A percentile compares a stretch with the other conserved stretches of the same genome.
Conservation (phyloP, 2,113 vertebrate species). For the Sorex araneus region DNA sequence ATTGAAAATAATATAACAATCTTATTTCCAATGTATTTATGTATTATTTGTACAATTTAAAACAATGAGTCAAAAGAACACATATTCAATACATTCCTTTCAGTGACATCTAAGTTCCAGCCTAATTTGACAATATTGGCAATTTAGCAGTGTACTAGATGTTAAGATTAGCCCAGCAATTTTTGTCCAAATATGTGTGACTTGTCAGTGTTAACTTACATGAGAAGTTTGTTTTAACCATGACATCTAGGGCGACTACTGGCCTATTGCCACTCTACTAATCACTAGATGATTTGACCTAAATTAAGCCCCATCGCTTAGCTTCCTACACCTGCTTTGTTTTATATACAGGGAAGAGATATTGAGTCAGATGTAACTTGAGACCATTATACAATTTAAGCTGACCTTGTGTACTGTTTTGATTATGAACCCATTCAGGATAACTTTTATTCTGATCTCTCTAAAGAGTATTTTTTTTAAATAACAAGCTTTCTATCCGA, state of each 20-base stretch:
- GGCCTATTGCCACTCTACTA: neutral
- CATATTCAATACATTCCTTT: neutral
- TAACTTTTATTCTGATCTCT: neutral
- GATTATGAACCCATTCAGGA: neutral
- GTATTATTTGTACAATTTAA: slow-evolving; percentile 22
- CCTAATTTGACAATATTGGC: neutral
- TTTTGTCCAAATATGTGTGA: neutral
- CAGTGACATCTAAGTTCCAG: slow-evolving; percentile 20
- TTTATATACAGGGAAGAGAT: neutral
- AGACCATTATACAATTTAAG: neutral
- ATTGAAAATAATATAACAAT: neutral
- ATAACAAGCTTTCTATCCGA: neutral
- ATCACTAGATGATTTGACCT: neutral
- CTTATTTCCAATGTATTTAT: neutral
- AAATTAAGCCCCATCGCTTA: neutral
- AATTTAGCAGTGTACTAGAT: neutral
- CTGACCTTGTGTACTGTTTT: neutral
- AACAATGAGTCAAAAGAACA: neutral
- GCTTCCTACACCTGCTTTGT: neutral
- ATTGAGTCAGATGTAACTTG: neutral
- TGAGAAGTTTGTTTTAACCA: neutral
- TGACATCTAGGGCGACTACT: neutral
- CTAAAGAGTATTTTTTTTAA: neutral
- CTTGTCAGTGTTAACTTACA: neutral
- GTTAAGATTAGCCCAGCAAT: neutral